Percentiles rank a stretch among this genome's conserved stretches.
phyloP scores from a whole-genome alignment of 2,888 invertebrate species.

The Chrysolina oricalcia region DNA sequence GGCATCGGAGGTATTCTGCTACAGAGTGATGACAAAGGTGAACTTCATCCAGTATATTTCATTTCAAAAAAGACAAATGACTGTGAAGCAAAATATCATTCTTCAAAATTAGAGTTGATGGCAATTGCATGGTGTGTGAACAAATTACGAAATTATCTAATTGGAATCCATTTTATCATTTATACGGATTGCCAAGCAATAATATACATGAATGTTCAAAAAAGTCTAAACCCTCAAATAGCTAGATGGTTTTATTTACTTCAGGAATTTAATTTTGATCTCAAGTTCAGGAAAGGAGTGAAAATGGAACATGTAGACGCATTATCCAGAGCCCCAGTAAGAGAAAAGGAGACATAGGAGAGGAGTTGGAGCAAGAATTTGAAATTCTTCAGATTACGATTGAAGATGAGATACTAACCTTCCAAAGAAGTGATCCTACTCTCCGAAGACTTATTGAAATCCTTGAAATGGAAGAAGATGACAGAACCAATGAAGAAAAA shows the following conservation, averaged over 20 bases:
- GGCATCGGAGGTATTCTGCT: no score
- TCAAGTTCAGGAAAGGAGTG: slow-evolving; percentile 52
- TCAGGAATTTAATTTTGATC: slow-evolving; percentile 50
- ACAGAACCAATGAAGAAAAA: not conserved
- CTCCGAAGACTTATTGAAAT: not conserved
- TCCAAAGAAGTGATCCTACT: not conserved
- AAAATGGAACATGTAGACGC: slow-evolving; percentile 54
- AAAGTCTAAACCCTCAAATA: slow-evolving; percentile 55
- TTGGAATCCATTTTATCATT: slow-evolving; percentile 56
- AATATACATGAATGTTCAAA: no score
- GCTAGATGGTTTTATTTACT: slow-evolving; percentile 53
- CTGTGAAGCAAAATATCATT: no score
- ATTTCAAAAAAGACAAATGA: slow-evolving; percentile 56
- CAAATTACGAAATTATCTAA: no score
- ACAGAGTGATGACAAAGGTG: no score
- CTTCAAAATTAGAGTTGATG: no score
- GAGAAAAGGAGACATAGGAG: not conserved
- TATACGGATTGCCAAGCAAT: slow-evolving; percentile 53
- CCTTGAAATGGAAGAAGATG: not conserved
- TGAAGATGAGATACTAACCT: slow-evolving; percentile 6
- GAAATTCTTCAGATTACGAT: not conserved
- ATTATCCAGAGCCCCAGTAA: slow-evolving; percentile 51
- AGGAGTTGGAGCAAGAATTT: not conserved
- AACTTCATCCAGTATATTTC: slow-evolving; percentile 55
- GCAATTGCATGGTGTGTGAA: no score